These are phyloP conservation scores for Philotrypesis tridentata DNA, from an alignment of 1,140 invertebrate species.

Conservation along the genomic window DNA sequence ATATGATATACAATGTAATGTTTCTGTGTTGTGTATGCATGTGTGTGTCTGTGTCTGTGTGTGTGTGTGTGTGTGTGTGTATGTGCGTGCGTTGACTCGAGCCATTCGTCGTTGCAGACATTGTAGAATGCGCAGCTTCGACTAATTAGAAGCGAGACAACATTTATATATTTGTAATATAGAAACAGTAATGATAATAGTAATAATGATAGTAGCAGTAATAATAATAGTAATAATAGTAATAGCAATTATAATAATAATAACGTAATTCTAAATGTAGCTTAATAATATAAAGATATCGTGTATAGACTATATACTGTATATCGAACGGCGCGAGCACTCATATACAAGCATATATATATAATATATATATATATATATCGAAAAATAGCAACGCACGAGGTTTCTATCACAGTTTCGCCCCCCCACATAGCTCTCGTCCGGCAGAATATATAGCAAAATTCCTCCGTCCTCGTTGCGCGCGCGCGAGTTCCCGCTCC, in stretches of 20 bases:
- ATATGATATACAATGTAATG: conserved; percentile 20
- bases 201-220: too few species aligned
- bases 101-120: neutral
- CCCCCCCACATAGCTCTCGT: conserved; percentile 6
- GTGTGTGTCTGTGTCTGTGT: neutral
- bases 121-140: neutral
- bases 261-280: neutral
- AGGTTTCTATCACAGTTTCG: conserved; percentile 48
- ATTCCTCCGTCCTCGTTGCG: conserved; percentile 23
- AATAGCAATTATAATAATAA: neutral
- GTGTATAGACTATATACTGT: neutral
- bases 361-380: neutral
- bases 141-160: neutral
- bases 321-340: conserved; percentile 31
- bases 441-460: conserved; percentile 19
- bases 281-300: neutral
- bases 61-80: neutral
- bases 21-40: neutral
- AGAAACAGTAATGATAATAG: too few species aligned
- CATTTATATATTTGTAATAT: neutral
- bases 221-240: too few species aligned
- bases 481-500: neutral
- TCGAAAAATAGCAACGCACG: conserved; percentile 27
- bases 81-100: neutral
- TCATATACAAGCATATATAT: neutral